Evolutionary conservation across 2,888 invertebrate genomes (phyloP).

Genomic region (Morpho deidamia): DNA sequence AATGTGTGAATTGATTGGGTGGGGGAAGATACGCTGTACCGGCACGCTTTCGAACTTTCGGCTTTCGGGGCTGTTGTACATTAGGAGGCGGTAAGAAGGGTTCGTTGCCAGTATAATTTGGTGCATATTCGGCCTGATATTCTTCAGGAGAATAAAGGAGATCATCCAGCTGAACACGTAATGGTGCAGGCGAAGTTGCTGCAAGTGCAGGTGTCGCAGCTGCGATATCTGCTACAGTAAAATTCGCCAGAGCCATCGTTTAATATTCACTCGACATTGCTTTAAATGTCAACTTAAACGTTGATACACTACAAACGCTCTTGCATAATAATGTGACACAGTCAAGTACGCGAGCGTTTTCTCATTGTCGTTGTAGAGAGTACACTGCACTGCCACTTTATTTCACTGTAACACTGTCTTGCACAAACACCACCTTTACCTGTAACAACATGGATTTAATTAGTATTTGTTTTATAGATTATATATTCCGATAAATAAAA

Average conservation of each 20-base stretch:
- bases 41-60: slow-evolving; percentile 65
- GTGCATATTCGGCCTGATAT: slow-evolving; percentile 41
- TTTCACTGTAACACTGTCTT: slow-evolving; percentile 39
- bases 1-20: slow-evolving; percentile 61
- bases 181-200: slow-evolving; percentile 49
- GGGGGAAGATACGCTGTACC: slow-evolving; percentile 69
- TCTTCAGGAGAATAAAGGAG: slow-evolving; percentile 62
- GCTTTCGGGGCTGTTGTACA: slow-evolving; percentile 41
- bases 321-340: slow-evolving; percentile 55
- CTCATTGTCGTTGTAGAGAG: slow-evolving; percentile 45
- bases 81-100: slow-evolving; percentile 50
- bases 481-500: too few species aligned
- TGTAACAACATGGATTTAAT: slow-evolving; percentile 47
- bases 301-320: slow-evolving; percentile 39
- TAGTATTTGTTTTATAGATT: too few species aligned
- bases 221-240: slow-evolving; percentile 52
- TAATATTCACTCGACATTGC: slow-evolving; percentile 56
- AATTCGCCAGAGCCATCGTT: slow-evolving; percentile 70
- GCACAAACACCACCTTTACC: slow-evolving; percentile 36
- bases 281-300: slow-evolving; percentile 41
- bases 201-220: slow-evolving; percentile 53
- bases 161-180: slow-evolving; percentile 57
- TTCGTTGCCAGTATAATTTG: slow-evolving; percentile 45
- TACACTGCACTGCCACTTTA: slow-evolving; percentile 50
- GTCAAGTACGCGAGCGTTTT: slow-evolving; percentile 44